These are phyloP conservation scores for Urocolius indicus DNA, from an alignment of 2,113 vertebrate genomes.

Conservation along the genomic window DNA sequence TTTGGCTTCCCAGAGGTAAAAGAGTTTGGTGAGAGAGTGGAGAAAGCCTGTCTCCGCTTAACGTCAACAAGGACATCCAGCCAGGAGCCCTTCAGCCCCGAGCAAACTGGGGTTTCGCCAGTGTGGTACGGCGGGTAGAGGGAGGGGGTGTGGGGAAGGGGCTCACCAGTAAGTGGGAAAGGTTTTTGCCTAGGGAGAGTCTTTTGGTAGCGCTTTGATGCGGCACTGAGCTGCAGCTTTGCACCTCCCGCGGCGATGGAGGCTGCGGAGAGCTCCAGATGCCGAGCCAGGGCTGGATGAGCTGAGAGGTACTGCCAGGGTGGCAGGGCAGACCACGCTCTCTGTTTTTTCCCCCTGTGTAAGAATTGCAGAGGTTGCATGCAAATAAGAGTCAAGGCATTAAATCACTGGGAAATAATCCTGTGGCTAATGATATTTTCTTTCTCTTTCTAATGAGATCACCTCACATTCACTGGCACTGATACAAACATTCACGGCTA, in stretches of 20 bases:
- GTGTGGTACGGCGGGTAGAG: rapidly evolving
- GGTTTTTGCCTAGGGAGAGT: no score
- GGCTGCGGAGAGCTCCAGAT: rapidly evolving
- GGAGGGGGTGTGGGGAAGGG: background rate
- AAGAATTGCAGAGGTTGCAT: background rate
- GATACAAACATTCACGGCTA: conserved; percentile 74
- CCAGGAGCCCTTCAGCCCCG: background rate
- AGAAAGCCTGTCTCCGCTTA: background rate
- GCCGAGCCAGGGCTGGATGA: rapidly evolving
- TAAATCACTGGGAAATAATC: conserved; percentile 62
- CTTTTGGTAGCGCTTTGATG: rapidly evolving
- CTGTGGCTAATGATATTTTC: conserved; percentile 66
- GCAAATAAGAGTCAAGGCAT: conserved; percentile 25
- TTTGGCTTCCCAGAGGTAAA: background rate
- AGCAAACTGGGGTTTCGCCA: background rate
- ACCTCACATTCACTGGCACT: conserved; percentile 72
- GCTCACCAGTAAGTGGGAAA: rapidly evolving
- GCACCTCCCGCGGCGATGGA: rapidly evolving
- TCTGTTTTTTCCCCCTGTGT: background rate
- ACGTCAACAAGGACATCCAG: no score
- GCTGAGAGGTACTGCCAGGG: background rate
- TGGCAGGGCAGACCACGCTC: rapidly evolving
- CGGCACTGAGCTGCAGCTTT: background rate
- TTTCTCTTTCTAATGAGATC: conserved; percentile 77
- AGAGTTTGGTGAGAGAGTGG: background rate